These are phyloP conservation scores for Troglohyphantes excavatus DNA, from an alignment of 2,888 invertebrate genomes.

Conservation along the genomic window DNA sequence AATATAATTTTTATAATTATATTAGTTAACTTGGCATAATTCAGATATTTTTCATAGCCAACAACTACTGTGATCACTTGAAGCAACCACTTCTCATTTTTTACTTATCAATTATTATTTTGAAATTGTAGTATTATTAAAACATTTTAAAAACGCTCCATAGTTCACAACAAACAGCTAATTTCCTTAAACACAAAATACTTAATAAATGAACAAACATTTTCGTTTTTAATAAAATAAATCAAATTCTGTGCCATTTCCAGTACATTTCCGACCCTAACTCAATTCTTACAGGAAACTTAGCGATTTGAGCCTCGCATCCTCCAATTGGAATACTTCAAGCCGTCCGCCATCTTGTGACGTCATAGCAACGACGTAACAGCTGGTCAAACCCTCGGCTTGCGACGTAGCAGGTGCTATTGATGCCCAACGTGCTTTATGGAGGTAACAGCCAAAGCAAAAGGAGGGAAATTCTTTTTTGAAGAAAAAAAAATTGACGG, in stretches of 20 bases:
- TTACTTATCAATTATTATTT: too few species aligned
- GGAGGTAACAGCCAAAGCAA: slow-evolving; percentile 53
- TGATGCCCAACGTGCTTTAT: slow-evolving; percentile 77
- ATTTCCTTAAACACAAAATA: too few species aligned
- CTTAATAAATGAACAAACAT: too few species aligned
- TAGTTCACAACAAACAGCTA: too few species aligned
- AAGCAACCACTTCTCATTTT: too few species aligned
- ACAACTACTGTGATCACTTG: too few species aligned
- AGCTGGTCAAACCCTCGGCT: slow-evolving; percentile 73
- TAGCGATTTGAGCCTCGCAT: slow-evolving; percentile 2
- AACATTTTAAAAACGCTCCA: too few species aligned
- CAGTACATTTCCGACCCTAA: slow-evolving; percentile 8
- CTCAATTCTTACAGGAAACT: neutral
- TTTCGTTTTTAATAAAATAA: neutral
- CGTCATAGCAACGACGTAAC: slow-evolving; percentile 74
- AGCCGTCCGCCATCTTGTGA: slow-evolving; percentile 61
- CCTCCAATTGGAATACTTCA: slow-evolving; percentile 5
- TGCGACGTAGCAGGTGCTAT: slow-evolving; percentile 73
- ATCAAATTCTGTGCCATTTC: neutral
- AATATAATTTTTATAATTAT: too few species aligned
- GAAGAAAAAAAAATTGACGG: slow-evolving; percentile 50
- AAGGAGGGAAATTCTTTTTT: slow-evolving; percentile 45
- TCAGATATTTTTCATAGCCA: too few species aligned
- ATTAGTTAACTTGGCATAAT: too few species aligned
- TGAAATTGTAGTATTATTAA: too few species aligned